Evolutionary conservation across 2,888 invertebrate genomes (phyloP).

Genomic region (Platycheirus rosarum): DNA sequence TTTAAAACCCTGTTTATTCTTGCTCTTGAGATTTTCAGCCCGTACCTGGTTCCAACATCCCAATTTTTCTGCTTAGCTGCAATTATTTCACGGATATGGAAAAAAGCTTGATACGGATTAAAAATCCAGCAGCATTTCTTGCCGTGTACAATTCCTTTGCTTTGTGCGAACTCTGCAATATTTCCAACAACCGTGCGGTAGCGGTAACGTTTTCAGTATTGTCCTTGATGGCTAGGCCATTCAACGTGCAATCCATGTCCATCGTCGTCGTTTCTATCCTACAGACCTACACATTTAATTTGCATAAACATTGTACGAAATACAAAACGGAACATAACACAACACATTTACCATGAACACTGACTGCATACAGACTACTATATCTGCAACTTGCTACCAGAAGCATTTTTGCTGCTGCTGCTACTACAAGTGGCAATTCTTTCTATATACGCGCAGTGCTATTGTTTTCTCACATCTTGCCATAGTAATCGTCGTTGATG

Average conservation of each 20-base stretch:
- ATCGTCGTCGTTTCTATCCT: constrained; percentile 43
- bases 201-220: constrained; percentile 25
- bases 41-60: too few species aligned
- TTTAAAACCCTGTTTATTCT: too few species aligned
- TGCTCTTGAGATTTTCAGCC: too few species aligned
- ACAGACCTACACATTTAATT: constrained; percentile 72
- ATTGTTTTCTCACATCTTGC: constrained; percentile 45
- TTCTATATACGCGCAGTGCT: constrained; percentile 28
- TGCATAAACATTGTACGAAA: constrained; percentile 72
- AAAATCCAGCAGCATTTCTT: not conserved
- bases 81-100: too few species aligned
- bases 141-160: constrained; percentile 41
- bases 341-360: constrained; percentile 28
- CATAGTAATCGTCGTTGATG: constrained; percentile 44
- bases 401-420: constrained; percentile 30
- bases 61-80: too few species aligned
- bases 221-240: constrained; percentile 66
- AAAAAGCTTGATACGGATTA: too few species aligned
- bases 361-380: too few species aligned
- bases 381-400: constrained; percentile 47
- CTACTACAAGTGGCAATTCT: constrained; percentile 28
- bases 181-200: constrained; percentile 38
- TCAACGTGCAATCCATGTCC: constrained; percentile 55
- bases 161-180: constrained; percentile 38
- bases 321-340: constrained; percentile 70